These are phyloP conservation scores for Parnassius mnemosyne DNA, from an alignment of 2,888 invertebrate species.

Conservation along the genomic window DNA sequence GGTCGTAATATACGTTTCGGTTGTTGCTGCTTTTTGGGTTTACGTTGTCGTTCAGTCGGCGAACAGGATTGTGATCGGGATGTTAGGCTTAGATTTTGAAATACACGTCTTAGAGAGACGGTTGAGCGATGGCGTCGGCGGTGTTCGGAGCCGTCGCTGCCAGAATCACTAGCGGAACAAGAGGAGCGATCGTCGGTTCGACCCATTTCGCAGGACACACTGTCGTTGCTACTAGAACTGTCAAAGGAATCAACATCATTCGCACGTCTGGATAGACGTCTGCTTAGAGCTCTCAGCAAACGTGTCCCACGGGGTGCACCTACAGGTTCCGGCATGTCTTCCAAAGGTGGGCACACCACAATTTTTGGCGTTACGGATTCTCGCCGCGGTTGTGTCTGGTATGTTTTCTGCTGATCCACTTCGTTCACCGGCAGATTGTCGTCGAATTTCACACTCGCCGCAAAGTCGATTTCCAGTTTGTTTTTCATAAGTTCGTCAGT, in stretches of 20 bases:
- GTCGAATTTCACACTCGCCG: conserved; percentile 58
- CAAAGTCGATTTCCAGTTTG: conserved; percentile 57
- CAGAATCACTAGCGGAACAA: conserved; percentile 82
- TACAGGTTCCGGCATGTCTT: conserved; percentile 78
- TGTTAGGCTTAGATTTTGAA: conserved; percentile 84
- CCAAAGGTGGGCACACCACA: conserved; percentile 72
- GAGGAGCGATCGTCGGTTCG: conserved; percentile 71
- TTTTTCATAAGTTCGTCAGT: conserved; percentile 64
- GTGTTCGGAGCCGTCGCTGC: conserved; percentile 81
- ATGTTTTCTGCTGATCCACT: conserved; percentile 46
- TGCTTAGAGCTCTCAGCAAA: conserved; percentile 84
- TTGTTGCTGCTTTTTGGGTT: conserved; percentile 80
- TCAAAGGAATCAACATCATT: conserved; percentile 64
- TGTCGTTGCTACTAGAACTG: conserved; percentile 73
- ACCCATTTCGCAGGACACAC: conserved; percentile 61
- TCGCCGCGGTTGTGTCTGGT: conserved; percentile 49
- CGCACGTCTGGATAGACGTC: conserved; percentile 80
- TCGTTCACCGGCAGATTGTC: conserved; percentile 55
- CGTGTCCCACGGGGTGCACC: conserved; percentile 81
- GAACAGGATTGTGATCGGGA: conserved; percentile 84
- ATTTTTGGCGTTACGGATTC: conserved; percentile 69
- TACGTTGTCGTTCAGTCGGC: conserved; percentile 67
- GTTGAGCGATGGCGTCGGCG: conserved; percentile 76
- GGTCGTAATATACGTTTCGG: conserved; percentile 89
- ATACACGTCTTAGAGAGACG: conserved; percentile 85